Conservation (phyloP, 2,797 vertebrate genomes). For the Catostomus latipinnis region DNA sequence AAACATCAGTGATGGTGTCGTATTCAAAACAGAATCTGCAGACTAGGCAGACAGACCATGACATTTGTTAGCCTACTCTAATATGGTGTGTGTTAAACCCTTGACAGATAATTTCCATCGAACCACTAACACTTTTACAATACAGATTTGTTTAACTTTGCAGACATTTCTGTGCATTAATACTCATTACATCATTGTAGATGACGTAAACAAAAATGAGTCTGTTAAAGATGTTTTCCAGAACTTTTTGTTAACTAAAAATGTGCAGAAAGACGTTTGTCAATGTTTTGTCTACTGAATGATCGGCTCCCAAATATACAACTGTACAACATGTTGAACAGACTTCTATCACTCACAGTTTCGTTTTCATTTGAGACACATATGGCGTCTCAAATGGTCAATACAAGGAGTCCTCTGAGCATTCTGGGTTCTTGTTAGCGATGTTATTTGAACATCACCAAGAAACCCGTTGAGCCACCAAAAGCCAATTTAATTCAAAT, state of each 20-base stretch:
- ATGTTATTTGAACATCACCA: conserved; percentile 28
- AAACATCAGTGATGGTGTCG: neutral
- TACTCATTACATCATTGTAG: neutral
- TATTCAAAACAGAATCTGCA: conserved; percentile 17
- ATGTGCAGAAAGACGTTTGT: neutral
- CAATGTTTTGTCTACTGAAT: neutral
- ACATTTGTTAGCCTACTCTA: conserved; percentile 36
- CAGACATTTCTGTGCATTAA: neutral
- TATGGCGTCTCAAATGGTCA: neutral
- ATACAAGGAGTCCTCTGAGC: neutral
- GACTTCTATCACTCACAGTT: neutral
- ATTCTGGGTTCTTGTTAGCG: conserved; percentile 10
- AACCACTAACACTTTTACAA: conserved; percentile 12
- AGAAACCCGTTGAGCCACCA: neutral
- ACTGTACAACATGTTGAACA: neutral
- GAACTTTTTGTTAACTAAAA: no score
- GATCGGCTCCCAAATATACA: neutral
- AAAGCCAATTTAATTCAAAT: conserved; percentile 19
- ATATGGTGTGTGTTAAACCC: neutral
- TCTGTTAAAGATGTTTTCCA: no score
- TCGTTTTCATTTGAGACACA: neutral
- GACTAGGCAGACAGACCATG: conserved; percentile 26
- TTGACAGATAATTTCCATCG: conserved; percentile 12
- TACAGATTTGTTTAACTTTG: conserved; percentile 28
- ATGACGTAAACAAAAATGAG: no score